Conservation (phyloP, 2,113 vertebrate species). For the Scartelaos histophorus region DNA sequence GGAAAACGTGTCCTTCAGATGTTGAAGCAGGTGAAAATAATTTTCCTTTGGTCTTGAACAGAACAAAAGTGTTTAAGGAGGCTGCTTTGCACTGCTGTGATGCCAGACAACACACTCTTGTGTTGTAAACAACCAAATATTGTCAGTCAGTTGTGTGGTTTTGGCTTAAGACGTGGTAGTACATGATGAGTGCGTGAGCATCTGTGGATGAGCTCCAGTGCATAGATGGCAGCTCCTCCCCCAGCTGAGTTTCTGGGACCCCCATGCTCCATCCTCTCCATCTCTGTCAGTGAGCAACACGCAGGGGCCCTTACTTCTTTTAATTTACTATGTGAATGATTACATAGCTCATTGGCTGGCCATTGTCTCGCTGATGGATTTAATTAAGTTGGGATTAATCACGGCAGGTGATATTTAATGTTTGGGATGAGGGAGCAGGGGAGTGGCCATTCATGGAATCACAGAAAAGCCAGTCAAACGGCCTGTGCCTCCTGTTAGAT, state of each 20-base stretch:
- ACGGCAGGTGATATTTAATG: conserved; percentile 96
- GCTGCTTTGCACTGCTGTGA: no score
- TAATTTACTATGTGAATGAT: conserved; percentile 98
- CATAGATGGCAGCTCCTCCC: conserved; percentile 29
- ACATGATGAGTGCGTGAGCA: conserved; percentile 1
- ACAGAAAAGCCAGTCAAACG: conserved; percentile 73
- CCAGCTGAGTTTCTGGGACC: conserved; percentile 71
- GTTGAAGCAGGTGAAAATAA: no score
- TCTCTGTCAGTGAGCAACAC: conserved; percentile 95
- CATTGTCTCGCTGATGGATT: conserved; percentile 98
- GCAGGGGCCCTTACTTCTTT: conserved; percentile 83
- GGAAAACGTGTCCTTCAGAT: no score
- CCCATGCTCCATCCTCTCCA: conserved; percentile 82
- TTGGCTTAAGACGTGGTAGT: not conserved
- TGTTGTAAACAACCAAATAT: not conserved
- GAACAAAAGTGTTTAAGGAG: no score
- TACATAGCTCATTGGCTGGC: conserved; percentile 98
- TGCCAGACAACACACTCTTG: no score
- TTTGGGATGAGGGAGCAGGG: conserved; percentile 75
- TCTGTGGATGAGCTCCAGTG: conserved; percentile 7
- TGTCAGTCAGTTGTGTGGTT: not conserved
- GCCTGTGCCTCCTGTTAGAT: conserved; percentile 87
- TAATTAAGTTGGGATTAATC: conserved; percentile 99
- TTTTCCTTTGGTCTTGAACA: no score
- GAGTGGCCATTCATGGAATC: conserved; percentile 61